phyloP scores from a whole-genome alignment of 2,797 vertebrate genomes.

The Lagodon rhomboides region DNA sequence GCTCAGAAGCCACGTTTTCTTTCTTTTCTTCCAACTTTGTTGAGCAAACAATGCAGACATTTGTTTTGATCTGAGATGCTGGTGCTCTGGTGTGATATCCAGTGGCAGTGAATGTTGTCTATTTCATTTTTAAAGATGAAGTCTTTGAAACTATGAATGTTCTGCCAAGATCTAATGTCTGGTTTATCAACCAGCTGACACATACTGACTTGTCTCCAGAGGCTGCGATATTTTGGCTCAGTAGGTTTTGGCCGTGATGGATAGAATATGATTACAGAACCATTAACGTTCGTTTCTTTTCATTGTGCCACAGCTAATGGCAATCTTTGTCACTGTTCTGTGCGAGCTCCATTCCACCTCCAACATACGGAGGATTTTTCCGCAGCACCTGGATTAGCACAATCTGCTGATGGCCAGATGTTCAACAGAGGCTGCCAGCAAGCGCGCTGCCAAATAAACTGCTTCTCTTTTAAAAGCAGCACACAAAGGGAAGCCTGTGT shows the following conservation, averaged over 20 bases:
- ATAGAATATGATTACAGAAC: conserved; percentile 57
- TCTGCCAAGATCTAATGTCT: background rate
- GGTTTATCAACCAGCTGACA: background rate
- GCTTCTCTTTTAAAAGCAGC: conserved; percentile 60
- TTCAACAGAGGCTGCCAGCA: conserved; percentile 73
- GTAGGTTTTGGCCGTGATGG: conserved; percentile 25
- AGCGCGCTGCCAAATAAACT: conserved; percentile 58
- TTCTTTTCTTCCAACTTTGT: too few relatives aligned
- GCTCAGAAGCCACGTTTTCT: too few relatives aligned
- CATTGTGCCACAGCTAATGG: conserved; percentile 65
- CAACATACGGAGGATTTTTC: conserved; percentile 73
- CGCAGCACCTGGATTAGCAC: conserved; percentile 76
- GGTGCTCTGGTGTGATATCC: too few relatives aligned
- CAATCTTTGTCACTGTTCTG: conserved; percentile 69
- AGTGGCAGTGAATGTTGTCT: too few relatives aligned
- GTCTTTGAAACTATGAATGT: background rate
- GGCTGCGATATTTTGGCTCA: conserved; percentile 21
- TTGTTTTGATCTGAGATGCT: too few relatives aligned
- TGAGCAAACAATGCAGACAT: too few relatives aligned
- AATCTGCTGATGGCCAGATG: conserved; percentile 84
- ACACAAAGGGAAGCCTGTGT: conserved; percentile 54
- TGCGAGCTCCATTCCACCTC: conserved; percentile 68
- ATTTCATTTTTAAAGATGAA: too few relatives aligned
- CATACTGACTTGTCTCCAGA: conserved; percentile 11
- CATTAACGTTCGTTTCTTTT: conserved; percentile 66